Conservation (phyloP, 2,113 vertebrate species). For the Oreamnos americanus region DNA sequence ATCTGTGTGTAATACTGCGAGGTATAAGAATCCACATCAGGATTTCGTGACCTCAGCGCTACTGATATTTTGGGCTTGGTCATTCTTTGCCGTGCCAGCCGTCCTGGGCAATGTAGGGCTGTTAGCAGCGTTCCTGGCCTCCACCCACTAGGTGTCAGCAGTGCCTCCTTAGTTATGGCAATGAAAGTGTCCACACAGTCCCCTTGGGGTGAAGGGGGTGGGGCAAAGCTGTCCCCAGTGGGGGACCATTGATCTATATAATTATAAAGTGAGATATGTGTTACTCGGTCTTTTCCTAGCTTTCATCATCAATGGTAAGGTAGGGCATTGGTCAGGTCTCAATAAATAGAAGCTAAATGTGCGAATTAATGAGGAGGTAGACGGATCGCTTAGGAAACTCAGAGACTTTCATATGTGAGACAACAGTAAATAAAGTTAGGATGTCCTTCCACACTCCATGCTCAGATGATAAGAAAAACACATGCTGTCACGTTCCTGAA, state of each 20-base stretch:
- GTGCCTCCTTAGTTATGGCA: accelerated
- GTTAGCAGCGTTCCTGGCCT: background rate
- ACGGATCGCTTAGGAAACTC: background rate
- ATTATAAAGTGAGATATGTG: background rate
- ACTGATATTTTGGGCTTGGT: background rate
- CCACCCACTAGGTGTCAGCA: background rate
- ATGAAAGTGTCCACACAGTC: background rate
- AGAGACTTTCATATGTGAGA: background rate
- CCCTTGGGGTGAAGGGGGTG: accelerated
- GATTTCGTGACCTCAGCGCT: background rate
- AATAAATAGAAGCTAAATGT: background rate
- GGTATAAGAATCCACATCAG: background rate
- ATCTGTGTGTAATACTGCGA: background rate
- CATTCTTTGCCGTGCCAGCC: background rate
- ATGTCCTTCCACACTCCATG: background rate
- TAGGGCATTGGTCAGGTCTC: background rate
- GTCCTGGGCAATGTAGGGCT: too few species aligned
- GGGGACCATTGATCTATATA: background rate
- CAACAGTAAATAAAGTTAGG: background rate
- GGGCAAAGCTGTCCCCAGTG: background rate
- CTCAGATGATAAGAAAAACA: background rate
- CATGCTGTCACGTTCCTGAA: background rate
- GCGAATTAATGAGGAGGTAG: background rate
- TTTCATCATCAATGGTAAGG: background rate
- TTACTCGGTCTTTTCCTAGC: background rate